phyloP scores from a whole-genome alignment of 2,888 invertebrate genomes.

The Aquatica leii region DNA sequence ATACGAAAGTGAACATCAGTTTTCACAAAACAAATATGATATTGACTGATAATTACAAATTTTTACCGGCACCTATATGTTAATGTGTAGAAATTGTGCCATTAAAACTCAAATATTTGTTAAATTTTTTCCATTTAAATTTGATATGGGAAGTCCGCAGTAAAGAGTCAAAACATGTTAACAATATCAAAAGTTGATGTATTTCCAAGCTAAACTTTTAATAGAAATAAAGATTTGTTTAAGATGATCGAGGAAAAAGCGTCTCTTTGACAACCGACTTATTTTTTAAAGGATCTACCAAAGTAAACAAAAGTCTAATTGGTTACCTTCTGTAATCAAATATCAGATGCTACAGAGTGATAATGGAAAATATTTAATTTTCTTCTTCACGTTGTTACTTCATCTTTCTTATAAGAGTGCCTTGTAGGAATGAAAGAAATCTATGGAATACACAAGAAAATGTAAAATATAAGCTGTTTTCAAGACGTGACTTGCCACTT shows the following conservation, averaged over 20 bases:
- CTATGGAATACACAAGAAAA: background rate
- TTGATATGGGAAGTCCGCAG: conserved; percentile 26
- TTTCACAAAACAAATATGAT: background rate
- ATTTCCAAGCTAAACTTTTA: conserved; percentile 23
- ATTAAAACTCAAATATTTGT: conserved; percentile 34
- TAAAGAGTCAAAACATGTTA: conserved; percentile 21
- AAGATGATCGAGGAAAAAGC: conserved; percentile 18
- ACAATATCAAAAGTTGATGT: conserved; percentile 26
- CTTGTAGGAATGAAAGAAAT: background rate
- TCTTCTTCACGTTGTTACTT: background rate
- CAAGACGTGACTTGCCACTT: conserved; percentile 15
- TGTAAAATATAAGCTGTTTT: conserved; percentile 17
- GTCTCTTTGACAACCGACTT: conserved; percentile 24
- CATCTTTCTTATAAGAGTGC: background rate
- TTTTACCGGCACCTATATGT: conserved; percentile 10
- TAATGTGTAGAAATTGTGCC: conserved; percentile 18
- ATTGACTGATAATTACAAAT: background rate
- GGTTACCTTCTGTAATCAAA: conserved; percentile 34
- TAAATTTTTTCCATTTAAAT: conserved; percentile 33
- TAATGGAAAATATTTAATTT: conserved; percentile 22
- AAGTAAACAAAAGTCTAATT: conserved; percentile 36
- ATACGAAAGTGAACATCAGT: too few relatives aligned
- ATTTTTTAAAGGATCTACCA: conserved; percentile 30
- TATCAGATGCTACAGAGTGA: conserved; percentile 24
- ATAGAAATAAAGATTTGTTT: conserved; percentile 28